A percentile compares a stretch with the other conserved stretches of the same genome.
phyloP scores from a whole-genome alignment of 2,888 invertebrate genomes.

The Carcina quercana region DNA sequence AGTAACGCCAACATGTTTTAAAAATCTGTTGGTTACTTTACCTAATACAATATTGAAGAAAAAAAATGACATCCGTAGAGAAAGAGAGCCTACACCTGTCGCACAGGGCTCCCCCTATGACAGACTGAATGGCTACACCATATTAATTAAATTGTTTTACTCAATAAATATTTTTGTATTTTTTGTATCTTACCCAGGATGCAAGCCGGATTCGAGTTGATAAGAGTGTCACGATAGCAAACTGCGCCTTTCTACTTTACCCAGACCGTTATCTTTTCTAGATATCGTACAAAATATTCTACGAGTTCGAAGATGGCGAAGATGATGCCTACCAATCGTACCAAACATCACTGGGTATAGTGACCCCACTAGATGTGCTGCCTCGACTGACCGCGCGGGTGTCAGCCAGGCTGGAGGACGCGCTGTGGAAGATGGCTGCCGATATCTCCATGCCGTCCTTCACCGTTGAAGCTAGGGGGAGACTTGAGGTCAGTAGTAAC shows the following conservation, averaged over 20 bases:
- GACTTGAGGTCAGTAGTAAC: slow-evolving; percentile 42
- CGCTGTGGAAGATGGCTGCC: slow-evolving; percentile 58
- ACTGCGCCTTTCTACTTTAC: not conserved
- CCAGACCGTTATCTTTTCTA: slow-evolving; percentile 18
- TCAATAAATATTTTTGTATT: too few species aligned
- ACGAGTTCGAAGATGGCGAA: slow-evolving; percentile 54
- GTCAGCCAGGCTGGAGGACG: slow-evolving; percentile 49
- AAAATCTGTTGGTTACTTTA: too few species aligned
- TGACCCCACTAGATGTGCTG: slow-evolving; percentile 53
- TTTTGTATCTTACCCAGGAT: too few species aligned
- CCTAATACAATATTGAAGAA: too few species aligned
- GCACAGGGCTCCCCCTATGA: too few species aligned
- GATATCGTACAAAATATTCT: slow-evolving; percentile 59
- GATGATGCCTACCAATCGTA: slow-evolving; percentile 60
- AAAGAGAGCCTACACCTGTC: too few species aligned
- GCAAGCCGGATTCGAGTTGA: too few species aligned
- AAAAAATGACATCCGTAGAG: too few species aligned
- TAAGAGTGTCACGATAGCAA: too few species aligned
- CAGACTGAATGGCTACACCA: too few species aligned
- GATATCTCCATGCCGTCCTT: slow-evolving; percentile 63
- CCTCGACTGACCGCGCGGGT: slow-evolving; percentile 49
- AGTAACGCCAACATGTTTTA: too few species aligned
- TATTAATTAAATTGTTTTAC: too few species aligned
- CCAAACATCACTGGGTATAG: slow-evolving; percentile 45
- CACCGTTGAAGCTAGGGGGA: slow-evolving; percentile 51